Evolutionary conservation across 2,888 invertebrate genomes (phyloP).

Genomic region (Lordiphosa andalusiaca): DNA sequence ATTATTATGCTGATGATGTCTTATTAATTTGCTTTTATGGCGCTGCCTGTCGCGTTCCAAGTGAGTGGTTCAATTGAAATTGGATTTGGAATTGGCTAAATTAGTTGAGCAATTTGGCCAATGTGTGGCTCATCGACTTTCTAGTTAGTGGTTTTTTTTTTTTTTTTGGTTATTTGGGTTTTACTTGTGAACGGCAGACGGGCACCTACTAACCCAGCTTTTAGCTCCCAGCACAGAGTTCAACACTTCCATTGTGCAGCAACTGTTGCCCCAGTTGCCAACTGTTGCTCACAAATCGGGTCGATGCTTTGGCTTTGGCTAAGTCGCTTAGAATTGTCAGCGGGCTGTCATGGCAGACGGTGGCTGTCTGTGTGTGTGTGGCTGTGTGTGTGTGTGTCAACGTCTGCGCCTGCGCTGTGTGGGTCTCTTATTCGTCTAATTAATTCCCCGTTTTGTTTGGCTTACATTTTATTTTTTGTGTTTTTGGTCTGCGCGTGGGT

Average conservation of each 20-base stretch:
- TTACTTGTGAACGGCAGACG: too few species aligned
- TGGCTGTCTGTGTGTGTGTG: neutral
- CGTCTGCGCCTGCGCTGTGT: conserved; percentile 5
- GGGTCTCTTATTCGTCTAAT: conserved; percentile 8
- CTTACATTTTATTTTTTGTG: conserved; percentile 15
- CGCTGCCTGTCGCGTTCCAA: conserved; percentile 14
- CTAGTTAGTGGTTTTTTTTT: conserved; percentile 2
- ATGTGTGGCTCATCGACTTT: conserved; percentile 9
- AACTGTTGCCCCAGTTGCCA: conserved; percentile 47
- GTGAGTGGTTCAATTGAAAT: conserved; percentile 19
- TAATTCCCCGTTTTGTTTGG: conserved; percentile 10
- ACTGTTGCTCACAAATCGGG: conserved; percentile 48
- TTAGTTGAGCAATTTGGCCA: too few species aligned
- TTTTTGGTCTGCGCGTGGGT: conserved; percentile 44
- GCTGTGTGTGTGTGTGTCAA: too few species aligned
- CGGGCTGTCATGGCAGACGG: conserved; percentile 18
- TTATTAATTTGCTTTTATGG: conserved; percentile 42
- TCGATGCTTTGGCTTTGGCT: conserved; percentile 52
- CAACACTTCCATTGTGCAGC: conserved; percentile 12
- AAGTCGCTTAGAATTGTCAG: conserved; percentile 33
- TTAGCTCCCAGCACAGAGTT: neutral
- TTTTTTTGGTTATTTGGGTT: too few species aligned
- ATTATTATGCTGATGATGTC: conserved; percentile 36
- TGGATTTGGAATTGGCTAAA: conserved; percentile 6
- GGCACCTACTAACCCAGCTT: conserved; percentile 16